Percentiles rank a stretch among this genome's conserved stretches.
These are phyloP conservation scores for Oreocharis arfaki DNA, from an alignment of 2,113 vertebrate genomes.

Conservation along the genomic window DNA sequence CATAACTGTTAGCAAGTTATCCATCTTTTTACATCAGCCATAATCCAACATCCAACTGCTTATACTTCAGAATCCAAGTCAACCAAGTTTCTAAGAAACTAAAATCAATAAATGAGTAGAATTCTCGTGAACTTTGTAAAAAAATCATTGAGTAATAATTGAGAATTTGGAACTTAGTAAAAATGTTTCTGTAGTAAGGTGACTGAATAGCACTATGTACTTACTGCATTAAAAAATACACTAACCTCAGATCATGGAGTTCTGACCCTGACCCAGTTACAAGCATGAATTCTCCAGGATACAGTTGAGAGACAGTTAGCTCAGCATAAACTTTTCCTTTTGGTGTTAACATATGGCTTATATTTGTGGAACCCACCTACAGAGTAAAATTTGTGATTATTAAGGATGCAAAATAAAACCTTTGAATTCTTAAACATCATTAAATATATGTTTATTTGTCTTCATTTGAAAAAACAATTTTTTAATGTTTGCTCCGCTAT, in stretches of 20 bases:
- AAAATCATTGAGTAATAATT: not conserved
- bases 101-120: not conserved
- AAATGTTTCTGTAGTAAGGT: not conserved
- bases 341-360: conserved; percentile 97
- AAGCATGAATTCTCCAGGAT: conserved; percentile 87
- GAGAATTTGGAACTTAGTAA: not conserved
- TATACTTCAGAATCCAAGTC: not conserved
- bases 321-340: conserved; percentile 90
- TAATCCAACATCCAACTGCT: not conserved
- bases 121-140: not conserved
- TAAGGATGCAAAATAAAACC: not conserved
- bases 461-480: not conserved
- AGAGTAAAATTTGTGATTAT: not conserved
- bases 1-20: not conserved
- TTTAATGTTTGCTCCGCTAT: not conserved
- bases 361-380: conserved; percentile 91
- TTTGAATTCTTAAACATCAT: not conserved
- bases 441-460: not conserved
- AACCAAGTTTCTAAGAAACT: not conserved
- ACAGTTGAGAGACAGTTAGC: conserved; percentile 87
- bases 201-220: not conserved
- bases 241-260: conserved; percentile 91
- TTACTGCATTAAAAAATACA: not conserved
- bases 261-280: conserved; percentile 95
- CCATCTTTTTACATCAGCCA: not conserved